Evolutionary conservation across 1,140 invertebrate genomes (phyloP).

Genomic region (Drosophila kurseongensis): DNA sequence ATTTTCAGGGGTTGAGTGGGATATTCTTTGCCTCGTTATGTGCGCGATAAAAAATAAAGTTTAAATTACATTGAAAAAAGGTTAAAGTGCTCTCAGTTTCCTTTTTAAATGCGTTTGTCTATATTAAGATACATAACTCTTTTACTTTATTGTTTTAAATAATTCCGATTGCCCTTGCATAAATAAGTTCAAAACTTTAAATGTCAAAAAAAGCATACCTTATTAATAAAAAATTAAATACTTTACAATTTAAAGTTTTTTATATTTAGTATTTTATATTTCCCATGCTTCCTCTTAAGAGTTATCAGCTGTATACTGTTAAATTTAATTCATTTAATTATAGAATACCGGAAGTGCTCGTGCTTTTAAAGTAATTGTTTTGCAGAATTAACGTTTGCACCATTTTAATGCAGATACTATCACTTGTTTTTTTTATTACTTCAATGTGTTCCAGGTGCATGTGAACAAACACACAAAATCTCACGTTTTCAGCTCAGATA

Average conservation of each 20-base stretch:
- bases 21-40: conserved; percentile 38
- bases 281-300: too few relatives aligned
- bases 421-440: conserved; percentile 7
- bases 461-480: conserved; percentile 20
- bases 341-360: background rate
- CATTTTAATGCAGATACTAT: background rate
- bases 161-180: too few relatives aligned
- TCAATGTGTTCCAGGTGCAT: background rate
- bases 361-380: background rate
- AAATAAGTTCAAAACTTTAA: too few relatives aligned
- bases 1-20: conserved; percentile 48
- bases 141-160: too few relatives aligned
- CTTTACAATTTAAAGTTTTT: too few relatives aligned
- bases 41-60: conserved; percentile 6
- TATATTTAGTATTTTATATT: too few relatives aligned
- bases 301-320: too few relatives aligned
- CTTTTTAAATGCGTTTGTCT: too few relatives aligned
- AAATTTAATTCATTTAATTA: too few relatives aligned
- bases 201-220: too few relatives aligned
- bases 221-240: too few relatives aligned
- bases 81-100: background rate
- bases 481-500: conserved; percentile 24
- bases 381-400: background rate
- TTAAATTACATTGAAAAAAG: background rate
- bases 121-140: too few relatives aligned